A percentile compares a stretch with the other conserved stretches of the same genome.
Evolutionary conservation across 2,113 vertebrate species (phyloP).

Genomic region (Poeciliopsis retropinna): DNA sequence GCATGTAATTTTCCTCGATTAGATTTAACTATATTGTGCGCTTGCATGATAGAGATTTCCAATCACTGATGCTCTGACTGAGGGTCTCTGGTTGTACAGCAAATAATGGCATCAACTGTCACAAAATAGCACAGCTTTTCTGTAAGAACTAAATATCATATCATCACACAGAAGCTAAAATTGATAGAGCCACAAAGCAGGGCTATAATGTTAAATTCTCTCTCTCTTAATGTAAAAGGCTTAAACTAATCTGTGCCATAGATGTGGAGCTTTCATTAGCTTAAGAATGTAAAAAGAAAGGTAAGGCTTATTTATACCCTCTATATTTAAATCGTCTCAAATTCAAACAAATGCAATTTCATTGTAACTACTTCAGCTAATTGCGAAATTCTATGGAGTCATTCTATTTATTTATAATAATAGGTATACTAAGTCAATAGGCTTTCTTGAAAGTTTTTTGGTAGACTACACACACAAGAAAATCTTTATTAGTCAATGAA

Average conservation of each 20-base stretch:
- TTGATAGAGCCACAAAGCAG: background rate
- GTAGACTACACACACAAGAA: too few species aligned
- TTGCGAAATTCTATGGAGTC: too few species aligned
- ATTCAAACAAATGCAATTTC: too few species aligned
- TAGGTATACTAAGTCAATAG: too few species aligned
- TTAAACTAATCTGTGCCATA: background rate
- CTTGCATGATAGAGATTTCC: slow-evolving; percentile 71
- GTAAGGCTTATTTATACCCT: too few species aligned
- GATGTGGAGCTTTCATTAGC: background rate
- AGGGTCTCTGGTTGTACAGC: slow-evolving; percentile 45
- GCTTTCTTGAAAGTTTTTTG: too few species aligned
- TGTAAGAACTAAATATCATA: slow-evolving; percentile 18
- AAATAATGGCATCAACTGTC: slow-evolving; percentile 39
- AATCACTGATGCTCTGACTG: slow-evolving; percentile 57
- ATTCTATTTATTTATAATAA: too few species aligned
- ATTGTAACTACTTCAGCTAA: too few species aligned
- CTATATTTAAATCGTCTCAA: too few species aligned
- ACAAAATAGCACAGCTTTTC: slow-evolving; percentile 39
- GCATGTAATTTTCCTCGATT: slow-evolving; percentile 75
- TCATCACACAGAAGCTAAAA: slow-evolving; percentile 13
- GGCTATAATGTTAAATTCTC: slow-evolving; percentile 3
- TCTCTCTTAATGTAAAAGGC: background rate
- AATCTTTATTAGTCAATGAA: too few species aligned
- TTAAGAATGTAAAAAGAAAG: background rate
- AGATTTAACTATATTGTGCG: slow-evolving; percentile 67